A percentile compares a stretch with the other conserved stretches of the same genome.
Evolutionary conservation across 2,113 vertebrate genomes (phyloP).

Genomic region (Axis porcinus): DNA sequence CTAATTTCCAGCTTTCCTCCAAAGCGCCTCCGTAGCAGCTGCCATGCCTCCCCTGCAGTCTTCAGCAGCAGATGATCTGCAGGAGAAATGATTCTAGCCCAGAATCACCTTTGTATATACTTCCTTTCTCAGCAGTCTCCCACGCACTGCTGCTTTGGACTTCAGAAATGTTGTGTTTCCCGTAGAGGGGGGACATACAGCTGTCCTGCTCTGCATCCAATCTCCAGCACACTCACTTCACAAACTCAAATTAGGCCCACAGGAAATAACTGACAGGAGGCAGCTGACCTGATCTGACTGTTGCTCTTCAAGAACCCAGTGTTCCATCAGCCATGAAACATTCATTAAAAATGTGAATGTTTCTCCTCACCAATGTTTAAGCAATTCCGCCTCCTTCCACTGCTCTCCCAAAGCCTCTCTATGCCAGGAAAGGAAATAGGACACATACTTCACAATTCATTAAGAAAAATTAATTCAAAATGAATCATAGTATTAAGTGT

Average conservation of each 20-base stretch:
- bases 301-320: not conserved
- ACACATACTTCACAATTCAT: not conserved
- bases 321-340: not conserved
- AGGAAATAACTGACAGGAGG: not conserved
- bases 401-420: not conserved
- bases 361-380: not conserved
- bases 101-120: not conserved
- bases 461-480: not conserved
- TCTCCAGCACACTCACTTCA: not conserved
- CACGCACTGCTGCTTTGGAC: not conserved
- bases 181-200: no score
- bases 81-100: not conserved
- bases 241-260: not conserved
- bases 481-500: not conserved
- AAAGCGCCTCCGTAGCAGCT: not conserved
- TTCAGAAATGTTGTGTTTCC: not conserved
- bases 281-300: not conserved
- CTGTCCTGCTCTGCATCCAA: not conserved
- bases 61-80: no score
- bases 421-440: not conserved
- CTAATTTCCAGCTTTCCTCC: not conserved
- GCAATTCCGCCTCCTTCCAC: fast-evolving
- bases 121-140: not conserved
- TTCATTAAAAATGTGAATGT: not conserved
- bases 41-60: not conserved